Evolutionary conservation across 2,113 vertebrate species (phyloP), one percentile per base, ranked within the genome.

Genomic region (Eretmochelys imbricata): DNA sequence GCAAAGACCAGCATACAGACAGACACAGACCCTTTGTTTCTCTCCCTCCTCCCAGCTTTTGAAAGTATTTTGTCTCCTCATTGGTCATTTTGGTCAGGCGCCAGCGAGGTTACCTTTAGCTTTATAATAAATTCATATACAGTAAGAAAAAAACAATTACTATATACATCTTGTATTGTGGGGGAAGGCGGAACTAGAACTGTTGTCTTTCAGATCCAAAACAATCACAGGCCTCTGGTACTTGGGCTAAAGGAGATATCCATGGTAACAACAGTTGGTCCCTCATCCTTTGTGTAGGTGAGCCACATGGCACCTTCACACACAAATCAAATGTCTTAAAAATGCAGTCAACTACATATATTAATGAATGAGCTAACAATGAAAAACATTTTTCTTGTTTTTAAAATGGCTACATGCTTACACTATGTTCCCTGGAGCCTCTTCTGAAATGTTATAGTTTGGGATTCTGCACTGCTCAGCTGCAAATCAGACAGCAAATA

Each of bases 281-380:
- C 25, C 57, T 92, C 87, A 93, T 82, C 89, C 35, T 87, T 96
- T 59, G 57, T 53, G 5, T 50, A 78, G 76, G 92, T 78, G 49
- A 89, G 89, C 84, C 91, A 89, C 65, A 88, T 89, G 93, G 85
- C 83, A 93, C 78, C 29, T 85, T 95, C 91, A 87, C 55, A 88
- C 49, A 24, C 46, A 88, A 84, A 94, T 92, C 88, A 49, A 69
- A 46, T 0, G 0, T 86, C 38, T 35, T 80, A 85, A 96, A 94
- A 83, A 46, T 84, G 62, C 49, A 96, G 78, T 50, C 86, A 93
- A 88, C 89, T 94, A 95, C 42, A 62, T 24, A 86, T 49, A 13
- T 86, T 92, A 86, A 88, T 50, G 80, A 84, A 97, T 0, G 7
- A 49, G 38, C 24, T 88, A 89, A 62, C 46, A 80, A 25, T 38